Evolutionary conservation across 1,140 invertebrate genomes (phyloP).

Genomic region (Atopsyche davidsoni): DNA sequence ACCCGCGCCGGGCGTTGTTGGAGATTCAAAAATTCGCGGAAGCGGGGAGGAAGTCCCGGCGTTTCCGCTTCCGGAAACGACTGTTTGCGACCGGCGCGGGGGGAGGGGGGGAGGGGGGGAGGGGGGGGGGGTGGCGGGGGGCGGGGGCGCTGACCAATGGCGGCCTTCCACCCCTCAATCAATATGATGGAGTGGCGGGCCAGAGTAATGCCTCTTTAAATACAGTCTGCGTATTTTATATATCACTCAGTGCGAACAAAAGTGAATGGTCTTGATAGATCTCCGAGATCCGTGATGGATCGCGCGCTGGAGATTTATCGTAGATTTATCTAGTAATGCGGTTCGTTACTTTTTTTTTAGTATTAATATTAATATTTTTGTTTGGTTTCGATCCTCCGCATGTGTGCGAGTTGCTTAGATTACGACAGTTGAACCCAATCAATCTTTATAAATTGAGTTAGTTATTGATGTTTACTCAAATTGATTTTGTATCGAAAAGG

Average conservation of each 20-base stretch:
- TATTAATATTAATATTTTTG: too few species aligned
- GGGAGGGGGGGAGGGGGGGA: slow-evolving; percentile 8
- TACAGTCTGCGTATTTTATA: slow-evolving; percentile 28
- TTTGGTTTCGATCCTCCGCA: too few species aligned
- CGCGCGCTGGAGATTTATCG: slow-evolving; percentile 14
- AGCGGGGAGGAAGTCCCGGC: slow-evolving; percentile 10
- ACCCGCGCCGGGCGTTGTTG: too few species aligned
- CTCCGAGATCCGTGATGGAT: slow-evolving; percentile 19
- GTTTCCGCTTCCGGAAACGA: not conserved
- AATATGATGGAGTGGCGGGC: slow-evolving; percentile 31
- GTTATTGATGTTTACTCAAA: too few species aligned
- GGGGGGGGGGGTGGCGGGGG: slow-evolving; percentile 3
- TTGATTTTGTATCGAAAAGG: too few species aligned
- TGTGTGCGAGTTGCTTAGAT: too few species aligned
- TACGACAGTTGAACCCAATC: too few species aligned
- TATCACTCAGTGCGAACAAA: slow-evolving; percentile 28
- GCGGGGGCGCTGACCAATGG: slow-evolving; percentile 27
- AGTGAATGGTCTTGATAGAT: slow-evolving; percentile 30
- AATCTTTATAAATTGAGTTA: too few species aligned
- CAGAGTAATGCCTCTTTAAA: slow-evolving; percentile 32
- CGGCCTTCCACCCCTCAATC: slow-evolving; percentile 31
- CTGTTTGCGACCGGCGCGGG: slow-evolving; percentile 6
- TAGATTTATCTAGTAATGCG: too few species aligned
- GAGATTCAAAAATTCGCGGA: too few species aligned
- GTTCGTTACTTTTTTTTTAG: too few species aligned